Evolutionary conservation across 1,140 invertebrate genomes (phyloP).

Genomic region (Muscidifurax raptorellus): DNA sequence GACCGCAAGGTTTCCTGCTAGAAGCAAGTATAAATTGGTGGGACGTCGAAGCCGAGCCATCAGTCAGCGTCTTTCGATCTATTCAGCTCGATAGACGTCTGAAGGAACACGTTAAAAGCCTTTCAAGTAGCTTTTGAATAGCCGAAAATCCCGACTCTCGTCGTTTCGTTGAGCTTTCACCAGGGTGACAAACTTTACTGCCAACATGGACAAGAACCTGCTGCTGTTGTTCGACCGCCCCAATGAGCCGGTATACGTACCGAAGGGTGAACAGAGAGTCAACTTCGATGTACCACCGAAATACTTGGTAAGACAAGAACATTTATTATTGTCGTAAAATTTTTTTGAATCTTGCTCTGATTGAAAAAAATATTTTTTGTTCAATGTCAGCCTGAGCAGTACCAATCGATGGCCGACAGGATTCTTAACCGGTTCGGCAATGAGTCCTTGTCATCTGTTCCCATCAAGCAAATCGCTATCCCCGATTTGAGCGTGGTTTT

Average conservation of each 20-base stretch:
- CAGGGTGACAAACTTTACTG: not conserved
- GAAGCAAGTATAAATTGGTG: slow-evolving; percentile 17
- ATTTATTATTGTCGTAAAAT: not conserved
- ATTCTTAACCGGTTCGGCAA: slow-evolving; percentile 78
- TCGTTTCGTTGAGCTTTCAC: too few relatives aligned
- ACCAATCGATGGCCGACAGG: slow-evolving; percentile 69
- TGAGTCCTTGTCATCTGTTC: slow-evolving; percentile 75
- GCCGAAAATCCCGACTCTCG: not conserved
- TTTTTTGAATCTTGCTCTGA: not conserved
- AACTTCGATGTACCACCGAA: slow-evolving; percentile 78
- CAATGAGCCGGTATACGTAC: slow-evolving; percentile 82
- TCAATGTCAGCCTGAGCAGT: not conserved
- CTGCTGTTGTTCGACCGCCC: slow-evolving; percentile 85
- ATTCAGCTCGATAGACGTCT: not conserved
- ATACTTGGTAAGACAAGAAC: slow-evolving; percentile 69
- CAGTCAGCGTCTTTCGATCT: not conserved
- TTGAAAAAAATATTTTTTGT: not conserved
- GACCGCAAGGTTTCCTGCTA: slow-evolving; percentile 29
- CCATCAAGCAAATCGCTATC: slow-evolving; percentile 80
- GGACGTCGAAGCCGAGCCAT: not conserved
- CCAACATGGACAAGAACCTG: slow-evolving; percentile 56
- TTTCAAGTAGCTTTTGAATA: not conserved
- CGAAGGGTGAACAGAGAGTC: slow-evolving; percentile 61
- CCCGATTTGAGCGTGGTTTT: slow-evolving; percentile 82
- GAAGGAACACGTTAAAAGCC: not conserved